Evolutionary conservation across 1,140 invertebrate species (phyloP).

Genomic region (Zophobas atratus): DNA sequence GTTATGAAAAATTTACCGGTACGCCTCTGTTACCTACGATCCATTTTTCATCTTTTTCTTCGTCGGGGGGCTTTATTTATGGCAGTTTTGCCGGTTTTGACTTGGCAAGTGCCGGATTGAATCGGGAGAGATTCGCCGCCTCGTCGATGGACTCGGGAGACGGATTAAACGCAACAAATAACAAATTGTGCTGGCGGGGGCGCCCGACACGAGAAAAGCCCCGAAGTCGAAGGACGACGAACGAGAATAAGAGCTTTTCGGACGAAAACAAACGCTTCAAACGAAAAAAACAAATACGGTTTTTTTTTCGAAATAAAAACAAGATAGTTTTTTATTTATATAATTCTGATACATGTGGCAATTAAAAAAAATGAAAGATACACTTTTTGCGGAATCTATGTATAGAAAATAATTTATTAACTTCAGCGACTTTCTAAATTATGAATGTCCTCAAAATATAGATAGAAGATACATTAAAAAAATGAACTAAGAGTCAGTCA

Average conservation of each 20-base stretch:
- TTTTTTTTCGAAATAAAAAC: no score
- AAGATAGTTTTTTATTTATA: no score
- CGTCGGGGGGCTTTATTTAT: not conserved
- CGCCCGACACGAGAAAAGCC: conserved; percentile 2
- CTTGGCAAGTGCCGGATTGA: not conserved
- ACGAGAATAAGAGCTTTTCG: not conserved
- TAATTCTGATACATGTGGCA: no score
- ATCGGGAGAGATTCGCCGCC: not conserved
- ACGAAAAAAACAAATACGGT: no score
- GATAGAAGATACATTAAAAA: no score
- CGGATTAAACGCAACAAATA: conserved; percentile 16
- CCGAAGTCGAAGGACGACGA: not conserved
- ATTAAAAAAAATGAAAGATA: no score
- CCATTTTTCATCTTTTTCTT: conserved; percentile 17
- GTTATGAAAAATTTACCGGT: conserved; percentile 25
- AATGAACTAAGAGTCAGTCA: no score
- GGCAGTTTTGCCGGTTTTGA: not conserved
- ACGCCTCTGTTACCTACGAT: conserved; percentile 6
- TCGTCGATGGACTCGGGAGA: conserved; percentile 10
- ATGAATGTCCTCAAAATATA: no score
- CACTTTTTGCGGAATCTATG: no score
- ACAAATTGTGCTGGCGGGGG: not conserved
- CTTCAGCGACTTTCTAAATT: no score
- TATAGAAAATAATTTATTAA: no score
- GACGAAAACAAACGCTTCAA: no score